These are phyloP conservation scores for Leptodirus hochenwartii DNA, from an alignment of 2,888 invertebrate species.

Conservation along the genomic window DNA sequence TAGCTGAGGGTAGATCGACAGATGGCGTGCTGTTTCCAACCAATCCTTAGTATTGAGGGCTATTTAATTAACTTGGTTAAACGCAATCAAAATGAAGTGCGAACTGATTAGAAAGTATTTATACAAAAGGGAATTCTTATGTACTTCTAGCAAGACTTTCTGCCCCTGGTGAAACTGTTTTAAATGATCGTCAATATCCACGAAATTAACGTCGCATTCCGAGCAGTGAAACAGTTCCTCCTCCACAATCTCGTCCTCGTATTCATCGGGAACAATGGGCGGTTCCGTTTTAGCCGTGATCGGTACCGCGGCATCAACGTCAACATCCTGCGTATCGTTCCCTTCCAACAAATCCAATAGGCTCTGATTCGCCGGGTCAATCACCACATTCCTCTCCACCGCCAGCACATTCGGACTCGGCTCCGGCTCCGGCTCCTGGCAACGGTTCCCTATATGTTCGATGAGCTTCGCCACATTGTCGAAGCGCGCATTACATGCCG, in stretches of 20 bases:
- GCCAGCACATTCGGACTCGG: slow-evolving; percentile 6
- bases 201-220: slow-evolving; percentile 43
- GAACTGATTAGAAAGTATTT: no score
- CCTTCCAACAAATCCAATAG: background rate
- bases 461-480: slow-evolving; percentile 34
- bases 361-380: background rate
- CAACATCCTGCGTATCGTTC: slow-evolving; percentile 9
- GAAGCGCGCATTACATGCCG: slow-evolving; percentile 36
- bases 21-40: no score
- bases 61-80: no score
- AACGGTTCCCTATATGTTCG: slow-evolving; percentile 33
- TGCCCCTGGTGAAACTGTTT: slow-evolving; percentile 45
- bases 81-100: no score
- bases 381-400: background rate
- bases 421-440: no score
- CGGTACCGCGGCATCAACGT: slow-evolving; percentile 8
- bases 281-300: slow-evolving; percentile 14
- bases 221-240: slow-evolving; percentile 42
- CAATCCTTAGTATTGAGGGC: no score
- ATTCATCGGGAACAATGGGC: slow-evolving; percentile 11
- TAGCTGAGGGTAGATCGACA: no score
- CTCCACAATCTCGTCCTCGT: slow-evolving; percentile 11
- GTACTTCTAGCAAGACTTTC: slow-evolving; percentile 45
- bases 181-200: slow-evolving; percentile 45
- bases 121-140: slow-evolving; percentile 7